phyloP scores from a whole-genome alignment of 2,113 vertebrate species.

The Nothocercus nigrocapillus region DNA sequence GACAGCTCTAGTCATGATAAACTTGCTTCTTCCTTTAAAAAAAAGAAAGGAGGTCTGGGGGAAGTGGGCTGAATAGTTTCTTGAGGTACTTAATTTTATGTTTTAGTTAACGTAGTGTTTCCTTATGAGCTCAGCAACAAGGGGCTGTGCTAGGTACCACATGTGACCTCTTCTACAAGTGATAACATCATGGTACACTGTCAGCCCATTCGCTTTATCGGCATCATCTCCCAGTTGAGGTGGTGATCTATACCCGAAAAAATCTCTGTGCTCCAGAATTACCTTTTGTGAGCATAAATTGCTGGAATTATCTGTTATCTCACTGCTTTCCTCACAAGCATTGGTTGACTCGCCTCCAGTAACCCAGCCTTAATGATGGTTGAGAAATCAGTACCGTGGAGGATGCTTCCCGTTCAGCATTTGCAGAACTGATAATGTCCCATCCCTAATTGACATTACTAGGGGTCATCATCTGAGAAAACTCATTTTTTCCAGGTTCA shows the following conservation, averaged over 20 bases:
- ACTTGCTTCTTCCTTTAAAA: not conserved
- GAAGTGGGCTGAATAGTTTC: not conserved
- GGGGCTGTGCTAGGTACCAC: not conserved
- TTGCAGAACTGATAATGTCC: not conserved
- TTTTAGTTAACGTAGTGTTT: not conserved
- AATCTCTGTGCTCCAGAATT: not conserved
- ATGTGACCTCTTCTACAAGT: not conserved
- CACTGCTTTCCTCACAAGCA: not conserved
- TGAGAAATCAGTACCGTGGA: not conserved
- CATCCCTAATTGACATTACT: not conserved
- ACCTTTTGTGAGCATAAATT: not conserved
- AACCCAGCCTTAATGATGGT: not conserved
- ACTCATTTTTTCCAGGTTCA: not conserved
- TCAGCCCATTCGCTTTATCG: not conserved
- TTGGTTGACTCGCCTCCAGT: not conserved
- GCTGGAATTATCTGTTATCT: not conserved
- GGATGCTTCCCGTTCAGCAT: not conserved
- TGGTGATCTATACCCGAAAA: not conserved
- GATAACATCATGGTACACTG: not conserved
- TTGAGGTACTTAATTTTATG: not conserved
- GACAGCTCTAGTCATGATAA: not conserved
- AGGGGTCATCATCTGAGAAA: not conserved
- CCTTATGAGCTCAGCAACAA: fast-evolving
- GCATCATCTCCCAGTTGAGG: not conserved
- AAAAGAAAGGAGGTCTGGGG: too few species aligned